A percentile compares a stretch with the other conserved stretches of the same genome.
Evolutionary conservation across 2,888 invertebrate genomes (phyloP).

Genomic region (Orgyia antiqua): DNA sequence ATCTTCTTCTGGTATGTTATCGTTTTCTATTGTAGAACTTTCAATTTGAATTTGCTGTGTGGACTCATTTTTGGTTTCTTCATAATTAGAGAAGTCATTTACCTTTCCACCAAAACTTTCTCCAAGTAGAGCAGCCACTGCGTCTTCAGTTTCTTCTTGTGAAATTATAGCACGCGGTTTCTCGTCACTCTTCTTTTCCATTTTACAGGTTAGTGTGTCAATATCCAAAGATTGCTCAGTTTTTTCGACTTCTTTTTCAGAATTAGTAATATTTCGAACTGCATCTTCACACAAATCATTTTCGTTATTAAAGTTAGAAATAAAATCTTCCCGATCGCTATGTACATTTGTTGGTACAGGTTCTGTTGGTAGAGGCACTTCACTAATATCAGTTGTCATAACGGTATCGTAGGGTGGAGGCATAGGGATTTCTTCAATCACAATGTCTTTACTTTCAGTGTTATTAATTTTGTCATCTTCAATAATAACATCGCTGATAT

Average conservation of each 20-base stretch:
- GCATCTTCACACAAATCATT: slow-evolving; percentile 84
- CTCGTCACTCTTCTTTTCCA: slow-evolving; percentile 82
- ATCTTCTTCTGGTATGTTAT: slow-evolving; percentile 82
- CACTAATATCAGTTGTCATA: slow-evolving; percentile 56
- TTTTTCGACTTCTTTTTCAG: slow-evolving; percentile 41
- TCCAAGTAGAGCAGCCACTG: slow-evolving; percentile 91
- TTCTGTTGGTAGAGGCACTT: slow-evolving; percentile 55
- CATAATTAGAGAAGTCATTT: slow-evolving; percentile 75
- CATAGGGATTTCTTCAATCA: slow-evolving; percentile 63
- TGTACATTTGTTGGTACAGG: slow-evolving; percentile 22
- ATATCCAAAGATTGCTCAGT: slow-evolving; percentile 44
- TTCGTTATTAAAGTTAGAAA: slow-evolving; percentile 23
- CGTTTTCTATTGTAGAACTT: slow-evolving; percentile 59
- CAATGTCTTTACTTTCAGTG: slow-evolving; percentile 44
- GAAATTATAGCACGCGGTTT: slow-evolving; percentile 91
- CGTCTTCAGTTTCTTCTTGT: slow-evolving; percentile 95
- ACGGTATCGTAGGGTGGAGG: slow-evolving; percentile 56
- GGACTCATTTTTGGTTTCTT: slow-evolving; percentile 66
- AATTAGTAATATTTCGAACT: slow-evolving; percentile 86
- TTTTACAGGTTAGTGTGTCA: slow-evolving; percentile 46
- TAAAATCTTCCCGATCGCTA: slow-evolving; percentile 21
- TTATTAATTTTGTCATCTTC: slow-evolving; percentile 40
- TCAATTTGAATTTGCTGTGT: slow-evolving; percentile 64
- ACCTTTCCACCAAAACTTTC: slow-evolving; percentile 87
- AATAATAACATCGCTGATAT: slow-evolving; percentile 18